Percentiles rank a stretch among this genome's conserved stretches.
Conservation (phyloP, 2,797 vertebrate species). For the Leptoclinus maculatus region DNA sequence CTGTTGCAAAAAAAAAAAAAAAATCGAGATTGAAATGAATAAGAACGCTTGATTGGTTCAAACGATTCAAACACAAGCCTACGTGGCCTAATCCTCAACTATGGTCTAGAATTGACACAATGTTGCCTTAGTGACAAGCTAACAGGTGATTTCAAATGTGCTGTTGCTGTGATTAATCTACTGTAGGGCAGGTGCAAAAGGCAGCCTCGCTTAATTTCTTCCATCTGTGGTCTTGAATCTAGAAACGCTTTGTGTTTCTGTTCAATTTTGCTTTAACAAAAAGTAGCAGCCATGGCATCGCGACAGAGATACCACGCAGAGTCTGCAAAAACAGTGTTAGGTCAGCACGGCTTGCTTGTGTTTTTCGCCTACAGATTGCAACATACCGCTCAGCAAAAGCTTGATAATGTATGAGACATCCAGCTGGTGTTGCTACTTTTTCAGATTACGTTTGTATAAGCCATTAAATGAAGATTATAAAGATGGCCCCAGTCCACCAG, state of each 20-base stretch:
- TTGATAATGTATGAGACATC: not conserved
- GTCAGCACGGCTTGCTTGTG: not conserved
- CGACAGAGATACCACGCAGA: not conserved
- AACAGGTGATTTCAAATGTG: not conserved
- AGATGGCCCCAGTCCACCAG: not conserved
- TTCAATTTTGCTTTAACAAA: not conserved
- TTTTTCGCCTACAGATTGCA: constrained; percentile 5
- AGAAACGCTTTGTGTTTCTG: not conserved
- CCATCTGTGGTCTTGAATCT: not conserved
- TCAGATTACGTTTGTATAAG: not conserved
- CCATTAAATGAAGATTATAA: constrained; percentile 2
- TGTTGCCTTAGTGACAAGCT: not conserved
- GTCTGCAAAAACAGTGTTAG: not conserved
- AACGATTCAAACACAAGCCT: not conserved
- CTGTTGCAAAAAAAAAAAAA: not conserved
- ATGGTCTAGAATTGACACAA: not conserved
- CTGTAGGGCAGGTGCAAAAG: not conserved
- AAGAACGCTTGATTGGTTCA: not conserved
- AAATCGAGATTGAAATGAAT: not conserved
- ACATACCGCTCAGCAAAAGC: not conserved
- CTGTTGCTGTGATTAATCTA: not conserved
- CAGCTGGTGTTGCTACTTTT: not conserved
- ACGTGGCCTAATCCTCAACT: too few relatives aligned
- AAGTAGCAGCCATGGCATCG: not conserved
- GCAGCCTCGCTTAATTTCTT: not conserved